Percentiles rank a stretch among this genome's conserved stretches.
Evolutionary conservation across 2,797 vertebrate genomes (phyloP).

Genomic region (Sphenodon punctatus): DNA sequence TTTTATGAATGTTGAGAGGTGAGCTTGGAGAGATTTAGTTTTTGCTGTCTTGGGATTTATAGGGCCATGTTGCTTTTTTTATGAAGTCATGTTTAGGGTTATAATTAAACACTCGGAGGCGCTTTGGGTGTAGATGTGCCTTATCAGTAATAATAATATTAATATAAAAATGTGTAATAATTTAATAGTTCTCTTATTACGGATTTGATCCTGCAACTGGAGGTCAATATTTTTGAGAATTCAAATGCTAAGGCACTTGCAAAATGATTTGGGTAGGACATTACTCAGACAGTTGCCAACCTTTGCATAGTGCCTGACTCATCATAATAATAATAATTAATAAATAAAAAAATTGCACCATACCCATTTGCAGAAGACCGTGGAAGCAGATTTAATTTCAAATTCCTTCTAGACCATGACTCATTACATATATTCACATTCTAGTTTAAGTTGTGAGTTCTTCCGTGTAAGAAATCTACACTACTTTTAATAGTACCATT

Average conservation of each 20-base stretch:
- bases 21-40: not conserved
- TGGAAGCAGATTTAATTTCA: not conserved
- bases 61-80: slow-evolving; percentile 17
- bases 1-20: not conserved
- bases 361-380: not conserved
- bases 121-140: too few species aligned
- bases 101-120: not conserved
- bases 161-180: not conserved
- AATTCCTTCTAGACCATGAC: not conserved
- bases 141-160: not conserved
- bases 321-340: too few species aligned
- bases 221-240: too few species aligned
- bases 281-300: not conserved
- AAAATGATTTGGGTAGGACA: not conserved
- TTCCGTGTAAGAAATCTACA: fast-evolving
- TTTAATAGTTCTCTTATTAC: too few species aligned
- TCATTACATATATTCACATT: not conserved
- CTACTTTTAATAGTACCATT: not conserved
- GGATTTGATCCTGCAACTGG: too few species aligned
- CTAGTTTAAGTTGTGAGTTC: not conserved
- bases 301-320: not conserved
- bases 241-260: not conserved
- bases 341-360: not conserved
- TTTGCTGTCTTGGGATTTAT: slow-evolving; percentile 6
- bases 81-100: slow-evolving; percentile 7